These are phyloP conservation scores for Cephus nigrinus DNA, from an alignment of 2,888 invertebrate species.

Conservation along the genomic window DNA sequence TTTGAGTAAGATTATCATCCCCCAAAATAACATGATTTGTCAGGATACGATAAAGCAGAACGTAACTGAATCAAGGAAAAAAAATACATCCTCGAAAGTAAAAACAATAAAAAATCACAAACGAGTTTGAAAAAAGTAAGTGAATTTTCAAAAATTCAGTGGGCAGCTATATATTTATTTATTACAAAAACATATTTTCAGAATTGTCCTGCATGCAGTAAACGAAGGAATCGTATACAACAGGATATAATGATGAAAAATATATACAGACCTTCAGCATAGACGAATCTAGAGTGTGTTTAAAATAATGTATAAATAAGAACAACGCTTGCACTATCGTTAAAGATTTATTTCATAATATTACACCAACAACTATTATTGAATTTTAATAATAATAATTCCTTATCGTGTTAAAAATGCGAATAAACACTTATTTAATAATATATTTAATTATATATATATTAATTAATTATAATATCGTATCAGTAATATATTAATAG, in stretches of 20 bases:
- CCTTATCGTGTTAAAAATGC: slow-evolving; percentile 64
- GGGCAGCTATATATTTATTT: not conserved
- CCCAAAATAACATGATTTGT: not conserved
- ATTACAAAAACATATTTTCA: not conserved
- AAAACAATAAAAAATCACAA: not conserved
- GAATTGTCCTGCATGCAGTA: not conserved
- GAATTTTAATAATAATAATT: slow-evolving; percentile 63
- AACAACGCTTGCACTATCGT: slow-evolving; percentile 43
- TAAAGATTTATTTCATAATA: slow-evolving; percentile 66
- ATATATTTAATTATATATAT: slow-evolving; percentile 49
- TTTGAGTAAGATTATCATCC: not conserved
- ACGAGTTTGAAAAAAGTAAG: not conserved
- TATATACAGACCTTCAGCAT: not conserved
- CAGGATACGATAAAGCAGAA: not conserved
- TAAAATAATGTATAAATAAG: not conserved
- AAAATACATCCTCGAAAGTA: not conserved
- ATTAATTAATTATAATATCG: slow-evolving; percentile 60
- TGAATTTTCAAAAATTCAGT: not conserved
- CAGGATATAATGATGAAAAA: not conserved
- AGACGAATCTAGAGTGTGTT: not conserved
- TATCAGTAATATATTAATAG: slow-evolving; percentile 59
- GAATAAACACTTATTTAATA: slow-evolving; percentile 64
- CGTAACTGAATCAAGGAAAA: not conserved
- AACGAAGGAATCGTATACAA: not conserved
- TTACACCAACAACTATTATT: slow-evolving; percentile 66